Conservation (phyloP, 64 coral and sea anemone species). For the Trachythela sp. region DNA sequence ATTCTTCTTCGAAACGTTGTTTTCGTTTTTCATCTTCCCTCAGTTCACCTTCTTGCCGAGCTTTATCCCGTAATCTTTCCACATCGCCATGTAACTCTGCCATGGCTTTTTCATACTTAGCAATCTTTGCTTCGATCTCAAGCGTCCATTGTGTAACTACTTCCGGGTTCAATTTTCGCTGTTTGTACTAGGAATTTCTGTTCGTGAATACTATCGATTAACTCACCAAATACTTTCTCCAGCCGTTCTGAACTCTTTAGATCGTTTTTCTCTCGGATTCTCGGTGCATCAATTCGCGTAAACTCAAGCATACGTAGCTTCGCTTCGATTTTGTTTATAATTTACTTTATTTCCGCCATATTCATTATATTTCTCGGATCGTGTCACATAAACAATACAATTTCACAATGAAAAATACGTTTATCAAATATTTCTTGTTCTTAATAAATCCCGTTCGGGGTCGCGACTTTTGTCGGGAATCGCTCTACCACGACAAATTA, state of each 20-base stretch:
- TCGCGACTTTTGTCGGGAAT: no score
- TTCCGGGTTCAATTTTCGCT: conserved; percentile 21
- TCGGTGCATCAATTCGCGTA: conserved; percentile 19
- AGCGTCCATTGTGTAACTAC: conserved; percentile 22
- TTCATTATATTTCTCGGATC: neutral
- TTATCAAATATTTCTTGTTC: no score
- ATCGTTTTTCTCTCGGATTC: conserved; percentile 7
- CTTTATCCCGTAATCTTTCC: neutral
- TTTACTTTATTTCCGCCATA: neutral
- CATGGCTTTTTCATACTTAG: neutral
- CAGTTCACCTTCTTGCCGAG: conserved; percentile 14
- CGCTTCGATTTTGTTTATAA: conserved; percentile 11
- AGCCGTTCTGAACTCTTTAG: conserved; percentile 17
- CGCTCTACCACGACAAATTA: no score
- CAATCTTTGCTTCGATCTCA: conserved; percentile 14
- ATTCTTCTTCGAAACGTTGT: conserved; percentile 21
- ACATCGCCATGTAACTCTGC: conserved; percentile 19
- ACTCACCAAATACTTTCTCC: neutral
- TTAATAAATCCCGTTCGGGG: no score
- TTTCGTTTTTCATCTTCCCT: neutral
- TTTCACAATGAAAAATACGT: no score
- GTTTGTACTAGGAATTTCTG: neutral
- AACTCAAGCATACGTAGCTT: conserved; percentile 23
- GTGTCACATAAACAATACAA: no score
- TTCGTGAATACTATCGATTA: conserved; percentile 27